Evolutionary conservation across 2,113 vertebrate species (phyloP).

Genomic region (Meriones unguiculatus): DNA sequence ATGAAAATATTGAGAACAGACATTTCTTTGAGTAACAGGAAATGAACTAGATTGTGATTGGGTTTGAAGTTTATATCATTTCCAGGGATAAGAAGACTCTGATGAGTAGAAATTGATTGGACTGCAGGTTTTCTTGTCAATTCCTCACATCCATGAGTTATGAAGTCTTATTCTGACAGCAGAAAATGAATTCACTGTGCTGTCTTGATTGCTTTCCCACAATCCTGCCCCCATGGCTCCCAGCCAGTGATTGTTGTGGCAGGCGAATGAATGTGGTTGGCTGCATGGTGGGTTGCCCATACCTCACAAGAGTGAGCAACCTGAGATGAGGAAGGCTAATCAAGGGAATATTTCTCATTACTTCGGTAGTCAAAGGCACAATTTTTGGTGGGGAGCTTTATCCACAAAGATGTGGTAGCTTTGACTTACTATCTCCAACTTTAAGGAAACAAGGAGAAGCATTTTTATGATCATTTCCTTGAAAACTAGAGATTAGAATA

Average conservation of each 20-base stretch:
- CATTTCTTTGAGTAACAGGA: slow-evolving; percentile 72
- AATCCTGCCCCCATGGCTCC: slow-evolving; percentile 14
- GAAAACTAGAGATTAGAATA: slow-evolving; percentile 40
- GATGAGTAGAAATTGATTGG: slow-evolving; percentile 70
- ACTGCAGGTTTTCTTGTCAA: slow-evolving; percentile 69
- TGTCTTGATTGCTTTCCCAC: slow-evolving; percentile 74
- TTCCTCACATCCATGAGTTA: slow-evolving; percentile 70
- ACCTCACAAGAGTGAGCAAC: not conserved
- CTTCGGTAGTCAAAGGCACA: slow-evolving; percentile 34
- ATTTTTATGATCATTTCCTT: slow-evolving; percentile 56
- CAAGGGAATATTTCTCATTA: slow-evolving; percentile 30
- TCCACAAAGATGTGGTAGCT: not conserved
- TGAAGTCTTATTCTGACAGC: slow-evolving; percentile 71
- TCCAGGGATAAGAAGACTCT: slow-evolving; percentile 64
- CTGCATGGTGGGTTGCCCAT: not conserved
- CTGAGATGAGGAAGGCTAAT: slow-evolving; percentile 16
- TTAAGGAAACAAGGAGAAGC: slow-evolving; percentile 22
- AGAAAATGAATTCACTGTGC: slow-evolving; percentile 67
- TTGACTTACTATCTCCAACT: slow-evolving; percentile 15
- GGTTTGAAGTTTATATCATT: slow-evolving; percentile 74
- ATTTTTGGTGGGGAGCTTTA: slow-evolving; percentile 6
- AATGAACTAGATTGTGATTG: slow-evolving; percentile 71
- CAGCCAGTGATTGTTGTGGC: slow-evolving; percentile 10
- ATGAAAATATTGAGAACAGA: slow-evolving; percentile 41
- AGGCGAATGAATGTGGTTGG: not conserved